phyloP scores from a whole-genome alignment of 2,113 vertebrate species.

The Peromyscus californicus region DNA sequence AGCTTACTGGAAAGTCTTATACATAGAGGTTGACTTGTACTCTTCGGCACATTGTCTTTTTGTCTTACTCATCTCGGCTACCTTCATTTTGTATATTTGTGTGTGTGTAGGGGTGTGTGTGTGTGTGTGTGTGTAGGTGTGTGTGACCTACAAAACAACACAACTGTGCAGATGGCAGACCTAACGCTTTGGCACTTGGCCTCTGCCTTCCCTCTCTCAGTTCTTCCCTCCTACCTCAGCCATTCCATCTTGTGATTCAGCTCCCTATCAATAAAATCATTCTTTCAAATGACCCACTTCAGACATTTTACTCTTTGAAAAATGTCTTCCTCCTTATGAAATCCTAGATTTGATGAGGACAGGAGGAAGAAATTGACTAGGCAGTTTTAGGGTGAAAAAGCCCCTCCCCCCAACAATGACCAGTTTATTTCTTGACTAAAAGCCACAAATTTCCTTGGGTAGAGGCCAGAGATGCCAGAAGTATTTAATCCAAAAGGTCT shows the following conservation, averaged over 20 bases:
- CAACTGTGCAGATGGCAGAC: neutral
- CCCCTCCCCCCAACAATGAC: accelerated
- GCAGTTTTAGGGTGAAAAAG: neutral
- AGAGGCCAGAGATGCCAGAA: neutral
- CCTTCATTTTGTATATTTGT: neutral
- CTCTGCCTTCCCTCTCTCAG: neutral
- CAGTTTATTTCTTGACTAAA: neutral
- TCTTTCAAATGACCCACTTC: neutral
- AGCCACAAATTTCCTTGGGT: neutral
- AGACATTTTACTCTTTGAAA: neutral
- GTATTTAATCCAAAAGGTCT: neutral
- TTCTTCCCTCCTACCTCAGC: neutral
- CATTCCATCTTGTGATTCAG: neutral
- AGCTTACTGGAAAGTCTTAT: neutral
- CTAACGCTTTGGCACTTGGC: accelerated
- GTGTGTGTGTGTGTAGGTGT: neutral
- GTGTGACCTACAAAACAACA: neutral
- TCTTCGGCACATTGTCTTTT: neutral
- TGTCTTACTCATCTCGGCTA: neutral
- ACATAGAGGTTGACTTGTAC: too few species aligned
- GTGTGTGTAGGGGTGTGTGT: neutral
- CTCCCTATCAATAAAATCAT: neutral
- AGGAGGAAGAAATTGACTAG: neutral
- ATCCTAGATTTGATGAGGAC: neutral
- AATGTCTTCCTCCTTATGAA: neutral